A percentile compares a stretch with the other conserved stretches of the same genome.
Conservation (phyloP, 2,797 vertebrate genomes). For the Chlorospingus semifuscus region DNA sequence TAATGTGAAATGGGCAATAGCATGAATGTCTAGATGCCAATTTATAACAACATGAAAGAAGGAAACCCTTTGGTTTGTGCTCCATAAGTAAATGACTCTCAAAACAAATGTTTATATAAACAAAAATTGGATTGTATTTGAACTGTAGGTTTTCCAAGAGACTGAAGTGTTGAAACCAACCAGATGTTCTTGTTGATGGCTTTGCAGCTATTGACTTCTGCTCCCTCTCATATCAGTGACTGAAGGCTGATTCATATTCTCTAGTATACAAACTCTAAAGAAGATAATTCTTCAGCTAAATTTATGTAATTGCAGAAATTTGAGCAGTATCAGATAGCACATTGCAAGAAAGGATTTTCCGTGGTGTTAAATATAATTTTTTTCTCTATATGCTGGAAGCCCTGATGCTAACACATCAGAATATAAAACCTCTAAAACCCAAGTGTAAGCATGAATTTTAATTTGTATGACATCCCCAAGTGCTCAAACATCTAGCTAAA, state of each 20-base stretch:
- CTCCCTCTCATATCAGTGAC: not conserved
- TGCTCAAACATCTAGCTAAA: not conserved
- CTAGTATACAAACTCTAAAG: not conserved
- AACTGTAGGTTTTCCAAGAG: not conserved
- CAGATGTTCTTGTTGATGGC: not conserved
- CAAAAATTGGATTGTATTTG: not conserved
- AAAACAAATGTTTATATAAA: not conserved
- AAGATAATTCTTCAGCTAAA: not conserved
- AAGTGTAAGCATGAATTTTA: not conserved
- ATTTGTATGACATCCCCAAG: not conserved
- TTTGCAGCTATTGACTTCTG: constrained; percentile 8
- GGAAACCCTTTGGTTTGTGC: not conserved
- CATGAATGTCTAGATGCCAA: not conserved
- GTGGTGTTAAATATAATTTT: not conserved
- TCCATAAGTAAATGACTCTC: not conserved
- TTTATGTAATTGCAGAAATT: not conserved
- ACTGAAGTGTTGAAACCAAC: not conserved
- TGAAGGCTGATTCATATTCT: constrained; percentile 6
- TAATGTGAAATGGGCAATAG: not conserved
- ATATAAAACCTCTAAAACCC: not conserved
- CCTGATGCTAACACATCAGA: not conserved
- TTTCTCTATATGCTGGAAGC: not conserved
- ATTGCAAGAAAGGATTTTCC: not conserved
- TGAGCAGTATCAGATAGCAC: not conserved
- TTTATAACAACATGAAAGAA: not conserved